Evolutionary conservation across 2,888 invertebrate species (phyloP), one percentile per base, ranked within the genome.

Genomic region (Poecilobothrus nobilitatus): DNA sequence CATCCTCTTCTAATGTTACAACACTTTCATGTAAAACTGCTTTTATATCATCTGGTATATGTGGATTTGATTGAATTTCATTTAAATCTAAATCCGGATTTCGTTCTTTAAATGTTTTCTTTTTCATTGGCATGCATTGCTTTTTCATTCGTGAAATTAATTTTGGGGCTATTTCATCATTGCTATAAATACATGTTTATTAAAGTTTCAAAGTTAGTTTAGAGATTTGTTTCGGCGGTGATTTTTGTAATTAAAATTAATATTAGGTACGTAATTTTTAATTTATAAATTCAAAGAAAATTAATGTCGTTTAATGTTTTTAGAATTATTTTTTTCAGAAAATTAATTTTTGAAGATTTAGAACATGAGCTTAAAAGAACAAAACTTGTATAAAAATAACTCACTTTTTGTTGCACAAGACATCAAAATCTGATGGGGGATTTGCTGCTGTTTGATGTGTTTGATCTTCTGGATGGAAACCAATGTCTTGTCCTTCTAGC

Each of bases 391-490:
- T 8, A 37, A 10, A 37, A 10, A 5, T 1, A 3, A 37, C 10
- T 37, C 1, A 88, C 80, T 91, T 91, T 76, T 89, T 92, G 76
- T 91, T 91, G 78, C 91, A 91, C 61, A 92, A 79, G 66, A 91
- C 88, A 77, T 93, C 92, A 78, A 89, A 87, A 33, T 91, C 89
- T 6, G 91, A 87, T 0, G 94, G 94, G 0, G 94, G 92, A 0
- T 94, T 94, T 0, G 92, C 89, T 0, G 87, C 83, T 80, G 87
- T 85, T 70, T 84, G 85, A 74, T 88, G 77, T 1, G 74, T 73
- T 9, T 92, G 91, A 82, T 96, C 95, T 80, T 97, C 96, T 0
- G 97, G 97, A 82, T 97, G 97, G 21, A 91, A 89, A 0, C 95
- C 96, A 67, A 93, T 84, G 79, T 97, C 97, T 73, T 89, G 89